Percentiles rank a stretch among this genome's conserved stretches.
Conservation (phyloP, 64 coral and sea anemone genomes). For the Stichodactyla helianthus region DNA sequence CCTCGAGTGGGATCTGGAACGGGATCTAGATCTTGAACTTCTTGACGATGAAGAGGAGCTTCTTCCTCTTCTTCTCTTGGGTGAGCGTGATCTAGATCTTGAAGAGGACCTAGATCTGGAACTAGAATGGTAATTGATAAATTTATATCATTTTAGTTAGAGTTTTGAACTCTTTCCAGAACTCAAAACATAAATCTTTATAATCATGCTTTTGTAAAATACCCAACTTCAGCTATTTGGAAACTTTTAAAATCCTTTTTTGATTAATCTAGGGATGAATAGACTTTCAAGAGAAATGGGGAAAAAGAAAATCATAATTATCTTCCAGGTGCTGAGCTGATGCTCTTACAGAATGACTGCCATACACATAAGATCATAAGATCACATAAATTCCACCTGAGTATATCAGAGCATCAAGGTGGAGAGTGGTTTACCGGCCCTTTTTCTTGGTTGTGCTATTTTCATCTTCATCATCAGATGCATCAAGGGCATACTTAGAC, state of each 20-base stretch:
- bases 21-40: constrained; percentile 50
- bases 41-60: constrained; percentile 56
- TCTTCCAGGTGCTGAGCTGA: no score
- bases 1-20: constrained; percentile 37
- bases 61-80: constrained; percentile 38
- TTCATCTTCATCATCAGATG: constrained; percentile 59
- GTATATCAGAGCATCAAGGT: neutral
- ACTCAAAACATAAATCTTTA: neutral
- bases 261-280: no score
- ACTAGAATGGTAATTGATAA: constrained; percentile 3
- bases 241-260: no score
- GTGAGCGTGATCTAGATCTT: constrained; percentile 61
- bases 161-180: neutral
- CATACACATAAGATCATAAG: neutral
- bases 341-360: neutral
- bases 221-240: neutral
- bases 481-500: constrained; percentile 86
- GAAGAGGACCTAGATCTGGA: constrained; percentile 58
- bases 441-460: constrained; percentile 73
- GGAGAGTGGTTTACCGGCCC: constrained; percentile 72
- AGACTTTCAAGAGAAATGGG: no score
- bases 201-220: neutral
- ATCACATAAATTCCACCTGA: neutral
- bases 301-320: no score
- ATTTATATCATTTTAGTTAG: neutral